phyloP scores from a whole-genome alignment of 1,140 invertebrate species.

The Meloidogyne exigua region DNA sequence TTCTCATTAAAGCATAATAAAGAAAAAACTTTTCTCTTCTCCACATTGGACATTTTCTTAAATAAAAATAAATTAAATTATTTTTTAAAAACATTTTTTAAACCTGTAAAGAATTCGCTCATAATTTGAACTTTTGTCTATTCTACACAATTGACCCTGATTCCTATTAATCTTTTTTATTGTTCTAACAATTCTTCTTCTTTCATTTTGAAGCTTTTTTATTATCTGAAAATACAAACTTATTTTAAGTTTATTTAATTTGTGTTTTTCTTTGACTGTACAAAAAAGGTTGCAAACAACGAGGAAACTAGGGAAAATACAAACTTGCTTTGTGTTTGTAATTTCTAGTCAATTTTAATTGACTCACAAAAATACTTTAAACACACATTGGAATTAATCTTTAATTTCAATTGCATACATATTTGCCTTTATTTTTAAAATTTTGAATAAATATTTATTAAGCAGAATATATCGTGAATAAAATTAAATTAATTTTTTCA shows the following conservation, averaged over 20 bases:
- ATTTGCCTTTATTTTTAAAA: no score
- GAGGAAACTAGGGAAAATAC: no score
- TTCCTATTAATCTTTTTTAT: slow-evolving; percentile 22
- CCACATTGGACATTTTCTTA: slow-evolving; percentile 32
- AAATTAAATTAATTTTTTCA: no score
- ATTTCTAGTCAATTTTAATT: no score
- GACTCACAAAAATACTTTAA: no score
- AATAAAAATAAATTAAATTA: slow-evolving; percentile 4
- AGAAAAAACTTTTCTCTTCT: slow-evolving; percentile 26
- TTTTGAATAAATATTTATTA: no score
- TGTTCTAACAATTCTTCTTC: slow-evolving; percentile 25
- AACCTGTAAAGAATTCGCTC: slow-evolving; percentile 30
- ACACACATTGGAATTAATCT: no score
- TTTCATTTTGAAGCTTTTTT: slow-evolving; percentile 9
- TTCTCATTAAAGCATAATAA: slow-evolving; percentile 27
- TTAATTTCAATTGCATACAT: no score
- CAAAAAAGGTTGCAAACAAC: no score
- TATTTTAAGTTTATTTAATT: background rate
- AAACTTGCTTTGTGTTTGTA: no score
- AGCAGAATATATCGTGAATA: no score
- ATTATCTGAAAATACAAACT: slow-evolving; percentile 5
- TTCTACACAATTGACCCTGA: slow-evolving; percentile 19
- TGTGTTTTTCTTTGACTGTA: background rate
- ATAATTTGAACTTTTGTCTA: background rate
- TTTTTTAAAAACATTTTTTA: background rate